Evolutionary conservation across 2,113 vertebrate species (phyloP).

Genomic region (Psephotus haematonotus): DNA sequence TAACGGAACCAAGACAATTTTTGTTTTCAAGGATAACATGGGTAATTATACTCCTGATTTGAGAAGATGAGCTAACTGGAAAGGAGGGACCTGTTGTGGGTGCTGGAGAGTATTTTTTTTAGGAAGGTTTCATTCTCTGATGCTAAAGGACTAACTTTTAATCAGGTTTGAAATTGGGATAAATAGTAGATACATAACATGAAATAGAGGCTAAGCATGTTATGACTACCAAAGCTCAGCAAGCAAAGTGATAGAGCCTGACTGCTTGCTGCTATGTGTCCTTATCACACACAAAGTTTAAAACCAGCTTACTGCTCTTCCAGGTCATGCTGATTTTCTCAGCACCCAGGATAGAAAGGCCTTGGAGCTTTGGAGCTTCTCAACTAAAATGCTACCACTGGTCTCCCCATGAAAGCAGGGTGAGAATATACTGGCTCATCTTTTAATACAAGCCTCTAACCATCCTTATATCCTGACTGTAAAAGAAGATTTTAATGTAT

Average conservation of each 20-base stretch:
- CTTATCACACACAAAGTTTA: background rate
- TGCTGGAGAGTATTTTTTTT: background rate
- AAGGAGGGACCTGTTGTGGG: background rate
- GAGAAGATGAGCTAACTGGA: background rate
- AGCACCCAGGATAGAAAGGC: background rate
- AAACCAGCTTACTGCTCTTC: background rate
- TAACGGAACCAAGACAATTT: background rate
- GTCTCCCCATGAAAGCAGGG: background rate
- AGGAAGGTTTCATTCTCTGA: background rate
- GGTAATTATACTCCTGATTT: background rate
- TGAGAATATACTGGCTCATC: background rate
- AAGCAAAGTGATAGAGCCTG: background rate
- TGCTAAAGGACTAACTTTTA: background rate
- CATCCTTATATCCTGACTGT: background rate
- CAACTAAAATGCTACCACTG: background rate
- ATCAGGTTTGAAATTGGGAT: background rate
- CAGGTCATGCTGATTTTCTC: background rate
- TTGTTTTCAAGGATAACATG: background rate
- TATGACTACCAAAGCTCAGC: background rate
- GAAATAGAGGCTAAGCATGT: background rate
- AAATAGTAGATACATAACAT: background rate
- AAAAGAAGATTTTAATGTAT: background rate
- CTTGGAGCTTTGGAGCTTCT: background rate
- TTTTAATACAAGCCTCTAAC: accelerated
- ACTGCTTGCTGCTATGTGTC: background rate